Evolutionary conservation across 2,797 vertebrate species (phyloP), one percentile per base, ranked within the genome.

Genomic region (Thalassophryne amazonica): DNA sequence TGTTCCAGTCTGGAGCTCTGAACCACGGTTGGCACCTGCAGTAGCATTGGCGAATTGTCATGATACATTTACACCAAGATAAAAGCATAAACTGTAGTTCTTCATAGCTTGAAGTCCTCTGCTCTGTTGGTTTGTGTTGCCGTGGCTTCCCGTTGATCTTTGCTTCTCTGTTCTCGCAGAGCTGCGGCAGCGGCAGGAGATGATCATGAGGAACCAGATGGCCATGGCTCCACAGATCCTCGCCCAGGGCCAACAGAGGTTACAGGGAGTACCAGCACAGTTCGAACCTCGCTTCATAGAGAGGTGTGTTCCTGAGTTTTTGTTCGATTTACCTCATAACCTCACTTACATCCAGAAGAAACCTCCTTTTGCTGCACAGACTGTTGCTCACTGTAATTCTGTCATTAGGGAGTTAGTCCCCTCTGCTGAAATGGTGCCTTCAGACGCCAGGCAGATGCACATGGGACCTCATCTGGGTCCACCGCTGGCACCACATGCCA

Each of bases 171-270:
- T 12, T 58, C 57, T 78, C 50, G 42, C 78, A 98, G 96, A 98
- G 58, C 69, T 96, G 42, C 87, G 92, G 45, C 95, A 94, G 84
- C 90, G 93, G 56, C 92, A 91, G 72, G 94, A 96, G 85, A 53
- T 93, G 76, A 84, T 94, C 12, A 93, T 94, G 93, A 92, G 95
- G 80, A 96, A 94, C 78, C 93, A 94, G 78, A 94, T 95, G 93
- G 86, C 94, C 48, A 88, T 93, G 75, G 93, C 94, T 33, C 91
- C 95, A 9, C 92, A 94, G 80, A 81, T 96, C 59, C 82, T 95
- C 49, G 53, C 90, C 9, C 71, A 94, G 46, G 86, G 88, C 3
- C 94, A 94, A 78, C 95, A 93, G 78, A 93, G 92, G 58, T 84
- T 94, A 39, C 94, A 94, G 41, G 80, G 91, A 0, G 84, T 95